These are phyloP conservation scores for Sebastes elongatus DNA, from an alignment of 2,797 vertebrate genomes.

Conservation along the genomic window DNA sequence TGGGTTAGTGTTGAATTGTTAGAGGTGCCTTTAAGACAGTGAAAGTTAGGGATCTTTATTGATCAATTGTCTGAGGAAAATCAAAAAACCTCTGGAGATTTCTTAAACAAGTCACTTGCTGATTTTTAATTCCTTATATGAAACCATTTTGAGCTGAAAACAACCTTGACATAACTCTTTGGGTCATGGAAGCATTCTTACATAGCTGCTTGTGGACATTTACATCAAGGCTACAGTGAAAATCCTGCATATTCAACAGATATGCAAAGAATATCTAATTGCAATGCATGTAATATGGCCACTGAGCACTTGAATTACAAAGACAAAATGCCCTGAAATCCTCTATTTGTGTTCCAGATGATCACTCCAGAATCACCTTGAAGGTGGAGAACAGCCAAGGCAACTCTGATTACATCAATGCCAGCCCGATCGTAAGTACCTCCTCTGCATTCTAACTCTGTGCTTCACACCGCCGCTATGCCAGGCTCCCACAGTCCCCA, in stretches of 20 bases:
- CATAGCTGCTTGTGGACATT: neutral
- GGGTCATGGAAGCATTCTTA: neutral
- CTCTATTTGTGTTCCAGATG: slow-evolving; percentile 83
- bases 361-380: slow-evolving; percentile 94
- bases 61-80: neutral
- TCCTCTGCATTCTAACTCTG: slow-evolving; percentile 45
- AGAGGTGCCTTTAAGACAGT: neutral
- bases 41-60: neutral
- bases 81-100: neutral
- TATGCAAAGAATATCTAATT: neutral
- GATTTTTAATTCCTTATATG: neutral
- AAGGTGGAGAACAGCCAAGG: slow-evolving; percentile 90
- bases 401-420: slow-evolving; percentile 96
- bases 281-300: neutral
- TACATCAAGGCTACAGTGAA: neutral
- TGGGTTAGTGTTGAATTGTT: neutral
- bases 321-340: slow-evolving; percentile 16
- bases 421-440: slow-evolving; percentile 94
- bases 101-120: neutral
- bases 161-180: neutral
- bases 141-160: neutral
- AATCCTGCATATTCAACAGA: neutral
- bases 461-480: neutral
- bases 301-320: neutral
- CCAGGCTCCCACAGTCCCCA: slow-evolving; percentile 33